Evolutionary conservation across 2,888 invertebrate species (phyloP).

Genomic region (Cloeon dipterum): DNA sequence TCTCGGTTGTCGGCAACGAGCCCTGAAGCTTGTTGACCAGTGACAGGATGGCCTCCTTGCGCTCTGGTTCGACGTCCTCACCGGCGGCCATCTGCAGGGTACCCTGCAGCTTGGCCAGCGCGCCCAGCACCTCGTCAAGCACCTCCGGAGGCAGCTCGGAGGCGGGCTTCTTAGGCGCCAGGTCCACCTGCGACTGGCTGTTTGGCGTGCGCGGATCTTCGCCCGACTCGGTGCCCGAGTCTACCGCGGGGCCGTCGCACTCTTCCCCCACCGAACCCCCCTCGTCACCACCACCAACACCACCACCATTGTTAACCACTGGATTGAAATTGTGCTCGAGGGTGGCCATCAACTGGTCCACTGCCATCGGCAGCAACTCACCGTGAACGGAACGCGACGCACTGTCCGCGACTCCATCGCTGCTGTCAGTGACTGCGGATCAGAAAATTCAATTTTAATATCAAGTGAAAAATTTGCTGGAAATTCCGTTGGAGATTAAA

Average conservation of each 20-base stretch:
- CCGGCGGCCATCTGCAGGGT: slow-evolving; percentile 13
- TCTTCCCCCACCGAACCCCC: slow-evolving; percentile 8
- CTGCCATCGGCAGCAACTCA: slow-evolving; percentile 39
- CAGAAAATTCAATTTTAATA: no score
- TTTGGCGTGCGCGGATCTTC: slow-evolving; percentile 29
- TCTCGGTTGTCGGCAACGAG: slow-evolving; percentile 17
- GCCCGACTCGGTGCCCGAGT: slow-evolving; percentile 44
- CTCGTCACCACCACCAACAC: not conserved
- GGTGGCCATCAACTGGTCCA: slow-evolving; percentile 20
- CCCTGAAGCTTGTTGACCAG: slow-evolving; percentile 46
- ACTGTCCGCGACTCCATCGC: slow-evolving; percentile 13
- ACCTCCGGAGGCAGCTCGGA: slow-evolving; percentile 1
- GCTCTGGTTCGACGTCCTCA: slow-evolving; percentile 22
- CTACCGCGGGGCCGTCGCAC: slow-evolving; percentile 22
- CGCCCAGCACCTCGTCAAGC: slow-evolving; percentile 12
- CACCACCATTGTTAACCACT: slow-evolving; percentile 1
- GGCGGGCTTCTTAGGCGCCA: slow-evolving; percentile 12
- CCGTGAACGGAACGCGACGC: no score
- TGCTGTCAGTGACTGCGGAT: slow-evolving; percentile 22
- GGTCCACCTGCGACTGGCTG: slow-evolving; percentile 1
- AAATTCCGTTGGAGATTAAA: not conserved
- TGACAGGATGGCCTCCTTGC: slow-evolving; percentile 34
- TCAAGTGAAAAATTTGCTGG: no score
- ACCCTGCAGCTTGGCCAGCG: slow-evolving; percentile 12
- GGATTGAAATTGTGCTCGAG: slow-evolving; percentile 12